Evolutionary conservation across 2,888 invertebrate species (phyloP).

Genomic region (Melanotus villosus): DNA sequence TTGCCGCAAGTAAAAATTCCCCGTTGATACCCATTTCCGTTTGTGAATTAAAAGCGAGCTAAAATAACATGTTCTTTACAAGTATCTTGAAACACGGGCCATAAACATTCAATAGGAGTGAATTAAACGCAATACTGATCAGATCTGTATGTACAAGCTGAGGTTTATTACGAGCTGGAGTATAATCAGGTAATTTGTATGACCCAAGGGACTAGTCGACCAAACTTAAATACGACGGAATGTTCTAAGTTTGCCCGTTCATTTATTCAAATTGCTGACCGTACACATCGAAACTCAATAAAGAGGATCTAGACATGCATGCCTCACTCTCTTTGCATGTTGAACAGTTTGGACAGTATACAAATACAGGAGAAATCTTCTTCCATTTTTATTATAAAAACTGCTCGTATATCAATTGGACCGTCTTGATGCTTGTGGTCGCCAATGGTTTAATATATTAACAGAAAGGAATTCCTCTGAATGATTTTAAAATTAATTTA

Average conservation of each 20-base stretch:
- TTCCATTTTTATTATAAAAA: slow-evolving; percentile 1
- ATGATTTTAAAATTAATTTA: too few species aligned
- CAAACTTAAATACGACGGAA: slow-evolving; percentile 60
- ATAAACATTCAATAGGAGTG: slow-evolving; percentile 49
- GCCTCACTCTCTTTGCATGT: slow-evolving; percentile 58
- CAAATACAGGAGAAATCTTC: slow-evolving; percentile 32
- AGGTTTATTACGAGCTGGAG: slow-evolving; percentile 49
- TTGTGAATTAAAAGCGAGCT: slow-evolving; percentile 7
- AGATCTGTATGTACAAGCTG: slow-evolving; percentile 48
- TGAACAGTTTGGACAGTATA: slow-evolving; percentile 47
- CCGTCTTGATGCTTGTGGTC: too few species aligned
- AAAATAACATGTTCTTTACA: slow-evolving; percentile 37
- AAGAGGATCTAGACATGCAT: slow-evolving; percentile 59
- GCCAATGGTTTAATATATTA: too few species aligned
- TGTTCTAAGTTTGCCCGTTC: slow-evolving; percentile 59
- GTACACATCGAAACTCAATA: slow-evolving; percentile 61
- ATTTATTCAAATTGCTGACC: slow-evolving; percentile 62
- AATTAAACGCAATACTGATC: slow-evolving; percentile 49
- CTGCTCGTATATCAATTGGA: not conserved
- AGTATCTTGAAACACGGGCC: slow-evolving; percentile 35
- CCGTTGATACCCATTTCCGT: too few species aligned
- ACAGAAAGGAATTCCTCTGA: too few species aligned
- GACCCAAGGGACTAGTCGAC: slow-evolving; percentile 56
- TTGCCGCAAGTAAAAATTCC: too few species aligned
- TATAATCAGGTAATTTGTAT: slow-evolving; percentile 63